Conservation (phyloP, 1,140 invertebrate genomes). For the Melipona quadrifasciata region DNA sequence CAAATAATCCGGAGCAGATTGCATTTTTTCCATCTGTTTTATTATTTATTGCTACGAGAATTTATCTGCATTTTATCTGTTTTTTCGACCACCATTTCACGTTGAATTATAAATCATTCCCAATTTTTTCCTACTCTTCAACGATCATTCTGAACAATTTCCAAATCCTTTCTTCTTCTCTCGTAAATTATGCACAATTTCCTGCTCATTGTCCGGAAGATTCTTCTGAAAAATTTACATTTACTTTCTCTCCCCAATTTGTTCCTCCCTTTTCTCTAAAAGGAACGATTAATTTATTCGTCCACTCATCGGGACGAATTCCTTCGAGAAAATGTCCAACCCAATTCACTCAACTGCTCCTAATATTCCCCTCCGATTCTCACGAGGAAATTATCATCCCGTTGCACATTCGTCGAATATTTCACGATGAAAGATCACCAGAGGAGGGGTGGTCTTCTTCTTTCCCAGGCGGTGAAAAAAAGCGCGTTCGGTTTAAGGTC, state of each 20-base stretch:
- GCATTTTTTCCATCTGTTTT: too few species aligned
- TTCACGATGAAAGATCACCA: not conserved
- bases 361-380: not conserved
- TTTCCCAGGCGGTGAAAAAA: not conserved
- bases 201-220: too few species aligned
- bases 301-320: not conserved
- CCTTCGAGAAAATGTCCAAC: not conserved
- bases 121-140: too few species aligned
- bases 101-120: too few species aligned
- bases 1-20: too few species aligned
- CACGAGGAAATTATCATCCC: not conserved
- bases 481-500: constrained; percentile 1
- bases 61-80: too few species aligned
- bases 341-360: not conserved
- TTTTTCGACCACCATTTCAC: too few species aligned
- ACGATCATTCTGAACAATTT: too few species aligned
- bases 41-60: too few species aligned
- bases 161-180: too few species aligned
- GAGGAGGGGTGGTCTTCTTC: not conserved
- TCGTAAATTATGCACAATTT: too few species aligned
- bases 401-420: not conserved
- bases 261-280: not conserved
- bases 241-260: not conserved
- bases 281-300: not conserved
- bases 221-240: too few species aligned